Percentiles rank a stretch among this genome's conserved stretches.
Conservation (phyloP, 2,888 invertebrate genomes). For the Lithosia quadra region DNA sequence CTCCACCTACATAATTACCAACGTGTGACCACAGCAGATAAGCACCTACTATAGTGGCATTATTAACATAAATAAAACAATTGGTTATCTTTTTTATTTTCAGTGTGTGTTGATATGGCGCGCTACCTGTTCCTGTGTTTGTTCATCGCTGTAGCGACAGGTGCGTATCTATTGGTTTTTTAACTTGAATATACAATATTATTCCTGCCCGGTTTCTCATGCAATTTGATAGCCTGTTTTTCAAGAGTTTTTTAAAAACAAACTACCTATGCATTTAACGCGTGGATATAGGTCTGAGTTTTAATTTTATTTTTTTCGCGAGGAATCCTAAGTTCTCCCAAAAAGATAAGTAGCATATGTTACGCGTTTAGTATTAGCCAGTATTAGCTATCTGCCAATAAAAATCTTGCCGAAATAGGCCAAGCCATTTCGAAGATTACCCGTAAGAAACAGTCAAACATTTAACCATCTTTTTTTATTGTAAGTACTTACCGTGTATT, state of each 20-base stretch:
- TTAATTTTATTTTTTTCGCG: too few species aligned
- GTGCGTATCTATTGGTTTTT: conserved; percentile 59
- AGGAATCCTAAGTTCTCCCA: too few species aligned
- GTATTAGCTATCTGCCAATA: too few species aligned
- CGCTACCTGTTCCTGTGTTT: conserved; percentile 68
- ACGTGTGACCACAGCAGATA: conserved; percentile 44
- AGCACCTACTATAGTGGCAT: conserved; percentile 33
- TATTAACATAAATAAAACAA: conserved; percentile 43
- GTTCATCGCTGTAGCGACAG: conserved; percentile 63
- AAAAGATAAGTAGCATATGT: too few species aligned
- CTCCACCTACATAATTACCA: conserved; percentile 39
- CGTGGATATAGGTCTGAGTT: too few species aligned
- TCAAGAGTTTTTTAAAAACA: background rate
- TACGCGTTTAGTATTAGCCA: too few species aligned
- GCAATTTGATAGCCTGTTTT: background rate
- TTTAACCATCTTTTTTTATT: too few species aligned
- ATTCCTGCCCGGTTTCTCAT: background rate
- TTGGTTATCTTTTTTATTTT: conserved; percentile 44
- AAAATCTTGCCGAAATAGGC: too few species aligned
- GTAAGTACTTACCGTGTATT: too few species aligned
- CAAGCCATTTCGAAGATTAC: too few species aligned
- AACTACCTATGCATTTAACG: background rate
- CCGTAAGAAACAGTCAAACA: too few species aligned
- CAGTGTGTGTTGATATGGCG: conserved; percentile 74
- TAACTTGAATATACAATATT: conserved; percentile 19